A percentile compares a stretch with the other conserved stretches of the same genome.
These are phyloP conservation scores for Drosophila gaucha DNA, from an alignment of 2,888 invertebrate species.

Conservation along the genomic window DNA sequence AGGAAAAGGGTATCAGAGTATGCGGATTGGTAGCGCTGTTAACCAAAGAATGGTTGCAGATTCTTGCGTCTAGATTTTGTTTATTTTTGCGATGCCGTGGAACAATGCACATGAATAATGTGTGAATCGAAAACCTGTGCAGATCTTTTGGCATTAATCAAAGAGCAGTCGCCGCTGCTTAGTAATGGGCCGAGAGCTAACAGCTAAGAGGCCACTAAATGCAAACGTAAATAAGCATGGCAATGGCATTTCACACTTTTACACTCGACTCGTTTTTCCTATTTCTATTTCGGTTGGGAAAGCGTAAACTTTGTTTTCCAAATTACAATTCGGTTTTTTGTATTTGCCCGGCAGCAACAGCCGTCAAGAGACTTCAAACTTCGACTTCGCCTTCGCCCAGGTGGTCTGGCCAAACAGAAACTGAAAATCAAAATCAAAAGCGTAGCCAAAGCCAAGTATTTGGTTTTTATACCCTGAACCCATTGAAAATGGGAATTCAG, in stretches of 20 bases:
- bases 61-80: constrained; percentile 76
- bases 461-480: too few species aligned
- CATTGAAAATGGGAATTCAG: too few species aligned
- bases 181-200: constrained; percentile 56
- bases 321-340: constrained; percentile 55
- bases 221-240: constrained; percentile 64
- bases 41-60: constrained; percentile 75
- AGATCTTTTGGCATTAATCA: constrained; percentile 78
- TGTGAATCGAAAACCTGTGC: constrained; percentile 79
- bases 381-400: constrained; percentile 30
- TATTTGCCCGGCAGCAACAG: constrained; percentile 55
- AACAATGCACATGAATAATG: constrained; percentile 81
- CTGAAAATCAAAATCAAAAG: constrained; percentile 38
- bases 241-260: constrained; percentile 78
- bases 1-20: constrained; percentile 7
- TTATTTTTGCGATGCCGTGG: constrained; percentile 58
- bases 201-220: constrained; percentile 60
- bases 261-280: constrained; percentile 59
- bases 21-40: constrained; percentile 52
- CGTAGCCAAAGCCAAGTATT: constrained; percentile 25
- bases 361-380: constrained; percentile 5
- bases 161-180: constrained; percentile 67
- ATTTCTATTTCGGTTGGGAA: constrained; percentile 52
- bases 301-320: constrained; percentile 76
- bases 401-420: constrained; percentile 56